A percentile compares a stretch with the other conserved stretches of the same genome.
These are phyloP conservation scores for Bradypus variegatus DNA, from an alignment of 2,797 vertebrate species.

Conservation along the genomic window DNA sequence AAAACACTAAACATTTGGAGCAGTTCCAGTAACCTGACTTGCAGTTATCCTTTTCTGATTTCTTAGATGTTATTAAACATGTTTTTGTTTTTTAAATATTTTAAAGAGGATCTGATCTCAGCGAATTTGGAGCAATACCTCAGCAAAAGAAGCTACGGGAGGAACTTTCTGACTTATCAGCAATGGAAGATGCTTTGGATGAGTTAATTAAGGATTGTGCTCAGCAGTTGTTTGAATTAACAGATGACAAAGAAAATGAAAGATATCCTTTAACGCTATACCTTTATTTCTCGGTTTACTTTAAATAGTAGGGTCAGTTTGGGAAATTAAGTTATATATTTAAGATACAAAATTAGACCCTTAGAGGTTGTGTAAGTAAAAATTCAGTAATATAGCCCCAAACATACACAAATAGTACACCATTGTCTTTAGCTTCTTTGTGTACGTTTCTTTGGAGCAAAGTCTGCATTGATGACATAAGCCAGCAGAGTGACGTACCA, in stretches of 20 bases:
- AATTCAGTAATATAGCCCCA: background rate
- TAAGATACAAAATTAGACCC: background rate
- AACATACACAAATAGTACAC: rapidly evolving
- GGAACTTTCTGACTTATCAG: slow-evolving; percentile 81
- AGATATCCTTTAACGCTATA: slow-evolving; percentile 84
- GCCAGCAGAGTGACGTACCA: rapidly evolving
- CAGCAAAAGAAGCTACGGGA: slow-evolving; percentile 72
- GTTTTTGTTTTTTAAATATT: background rate
- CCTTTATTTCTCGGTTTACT: background rate
- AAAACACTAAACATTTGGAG: background rate
- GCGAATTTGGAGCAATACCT: slow-evolving; percentile 63
- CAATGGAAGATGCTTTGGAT: slow-evolving; percentile 89
- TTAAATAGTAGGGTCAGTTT: background rate
- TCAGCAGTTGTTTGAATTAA: slow-evolving; percentile 86
- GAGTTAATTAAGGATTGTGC: slow-evolving; percentile 87
- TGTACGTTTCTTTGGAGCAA: background rate
- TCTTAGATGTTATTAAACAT: background rate
- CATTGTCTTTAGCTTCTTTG: too few species aligned
- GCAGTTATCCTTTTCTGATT: background rate
- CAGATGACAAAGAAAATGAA: slow-evolving; percentile 81
- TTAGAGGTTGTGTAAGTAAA: background rate
- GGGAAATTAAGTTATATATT: background rate
- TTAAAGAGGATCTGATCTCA: slow-evolving; percentile 76
- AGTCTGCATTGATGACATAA: rapidly evolving
- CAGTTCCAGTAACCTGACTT: background rate